These are phyloP conservation scores for Gorsachius magnificus DNA, from an alignment of 2,797 vertebrate species.

Conservation along the genomic window DNA sequence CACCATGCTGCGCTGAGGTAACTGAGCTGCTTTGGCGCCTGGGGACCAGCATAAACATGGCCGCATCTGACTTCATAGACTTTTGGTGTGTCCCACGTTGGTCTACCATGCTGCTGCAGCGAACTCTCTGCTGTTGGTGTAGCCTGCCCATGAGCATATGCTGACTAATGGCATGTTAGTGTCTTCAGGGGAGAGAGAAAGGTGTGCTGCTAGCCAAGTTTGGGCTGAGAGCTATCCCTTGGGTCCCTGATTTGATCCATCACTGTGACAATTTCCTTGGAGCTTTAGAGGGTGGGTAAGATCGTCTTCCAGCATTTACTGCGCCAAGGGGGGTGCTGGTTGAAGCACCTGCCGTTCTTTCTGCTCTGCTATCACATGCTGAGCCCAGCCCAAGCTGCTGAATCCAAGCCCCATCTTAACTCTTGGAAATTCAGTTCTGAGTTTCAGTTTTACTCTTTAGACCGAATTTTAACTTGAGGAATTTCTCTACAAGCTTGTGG, in stretches of 20 bases:
- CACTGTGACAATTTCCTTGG: neutral
- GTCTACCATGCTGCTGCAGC: neutral
- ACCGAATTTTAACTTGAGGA: neutral
- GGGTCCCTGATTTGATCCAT: neutral
- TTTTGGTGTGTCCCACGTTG: neutral
- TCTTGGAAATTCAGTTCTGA: neutral
- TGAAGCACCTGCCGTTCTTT: neutral
- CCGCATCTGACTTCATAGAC: neutral
- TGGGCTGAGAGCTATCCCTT: neutral
- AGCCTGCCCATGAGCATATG: neutral
- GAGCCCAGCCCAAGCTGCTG: neutral
- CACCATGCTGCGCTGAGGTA: neutral
- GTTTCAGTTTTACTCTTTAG: neutral
- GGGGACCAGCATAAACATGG: neutral
- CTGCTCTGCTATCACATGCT: accelerated
- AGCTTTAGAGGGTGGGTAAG: neutral
- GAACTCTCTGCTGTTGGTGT: neutral
- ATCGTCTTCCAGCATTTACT: neutral
- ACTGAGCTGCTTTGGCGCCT: neutral
- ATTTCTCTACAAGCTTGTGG: neutral
- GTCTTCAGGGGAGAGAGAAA: neutral
- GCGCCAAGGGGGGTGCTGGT: neutral
- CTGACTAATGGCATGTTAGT: accelerated
- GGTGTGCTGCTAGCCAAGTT: neutral
- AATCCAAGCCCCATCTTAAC: neutral